Evolutionary conservation across 2,113 vertebrate species (phyloP), one percentile per base, ranked within the genome.

Genomic region (Oenanthe oenanthe): DNA sequence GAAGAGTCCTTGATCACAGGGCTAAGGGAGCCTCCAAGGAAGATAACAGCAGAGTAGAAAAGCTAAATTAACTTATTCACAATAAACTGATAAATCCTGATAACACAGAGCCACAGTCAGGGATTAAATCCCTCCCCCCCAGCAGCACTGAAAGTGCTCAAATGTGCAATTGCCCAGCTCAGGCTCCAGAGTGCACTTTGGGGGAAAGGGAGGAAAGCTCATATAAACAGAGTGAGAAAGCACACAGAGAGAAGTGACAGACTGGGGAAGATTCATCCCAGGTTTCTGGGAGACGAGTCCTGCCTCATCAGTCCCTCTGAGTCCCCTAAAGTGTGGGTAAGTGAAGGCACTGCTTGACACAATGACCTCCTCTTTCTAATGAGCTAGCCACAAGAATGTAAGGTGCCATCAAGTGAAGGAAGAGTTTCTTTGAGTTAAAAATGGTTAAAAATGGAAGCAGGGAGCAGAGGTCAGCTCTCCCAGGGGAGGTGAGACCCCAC

Each of bases 391-490:
- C 38, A 51, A 68, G 26, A 74, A 81, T 14, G 4, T 20, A 48
- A 78, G 42, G 66, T 51, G 78, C 40, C 34, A 34, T 26, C 50
- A 74, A 71, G 28, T 11, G 32, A 84, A 84, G 25, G 15, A 82
- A 53, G 32, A 61, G 36, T 15, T 93, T 45, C 62, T 88, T 40
- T 75, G 53, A 82, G 66, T 85, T 75, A 75, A 85, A 88, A 92
- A 68, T 13, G 22, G 70, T 78, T 82, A 63, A 74, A 89, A 92
- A 73, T 17, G 17, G 76, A 73, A 86, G 45, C 20, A n/a, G 21
- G n/a, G 87, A 56, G 48, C 85, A 75, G 28, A 88, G 74, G 70
- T 73, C 91, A 92, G 14, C 54, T 86, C 71, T 93, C 79, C 72
- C 58, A 50, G 26, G 4, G 6, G 54, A 91, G 62, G 62, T 28